These are phyloP conservation scores for Poecilus cupreus DNA, from an alignment of 2,888 invertebrate genomes.

Conservation along the genomic window DNA sequence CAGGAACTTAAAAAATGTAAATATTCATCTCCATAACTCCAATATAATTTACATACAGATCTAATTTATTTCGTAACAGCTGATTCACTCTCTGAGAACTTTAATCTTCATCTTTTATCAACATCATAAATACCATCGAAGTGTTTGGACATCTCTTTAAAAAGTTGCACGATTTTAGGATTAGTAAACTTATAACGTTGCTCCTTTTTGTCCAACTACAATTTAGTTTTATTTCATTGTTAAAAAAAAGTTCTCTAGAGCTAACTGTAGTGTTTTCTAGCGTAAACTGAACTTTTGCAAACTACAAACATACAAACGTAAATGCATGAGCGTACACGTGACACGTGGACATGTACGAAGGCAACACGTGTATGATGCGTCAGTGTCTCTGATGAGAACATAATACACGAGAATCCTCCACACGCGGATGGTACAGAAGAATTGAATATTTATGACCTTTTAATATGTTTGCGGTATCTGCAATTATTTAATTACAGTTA, in stretches of 20 bases:
- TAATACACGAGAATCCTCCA: neutral
- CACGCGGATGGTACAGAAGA: neutral
- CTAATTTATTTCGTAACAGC: neutral
- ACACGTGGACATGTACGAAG: neutral
- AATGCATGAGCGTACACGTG: constrained; percentile 11
- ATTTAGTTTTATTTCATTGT: too few relatives aligned
- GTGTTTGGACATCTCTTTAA: neutral
- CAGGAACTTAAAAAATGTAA: constrained; percentile 16
- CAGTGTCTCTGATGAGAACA: neutral
- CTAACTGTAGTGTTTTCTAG: neutral
- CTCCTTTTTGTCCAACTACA: too few relatives aligned
- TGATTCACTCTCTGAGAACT: neutral
- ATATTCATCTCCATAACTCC: neutral
- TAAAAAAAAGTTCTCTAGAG: neutral
- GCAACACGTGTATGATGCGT: neutral
- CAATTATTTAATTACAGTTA: too few relatives aligned
- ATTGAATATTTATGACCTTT: neutral
- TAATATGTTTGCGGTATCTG: neutral
- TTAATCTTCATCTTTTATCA: too few relatives aligned
- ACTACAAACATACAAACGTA: neutral
- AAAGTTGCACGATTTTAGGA: neutral
- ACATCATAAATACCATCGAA: neutral
- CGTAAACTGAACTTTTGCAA: constrained; percentile 16
- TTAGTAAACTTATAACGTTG: neutral
- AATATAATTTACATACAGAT: constrained; percentile 10